These are phyloP conservation scores for Anguilla japonica DNA, from an alignment of 2,113 vertebrate genomes.

Conservation along the genomic window DNA sequence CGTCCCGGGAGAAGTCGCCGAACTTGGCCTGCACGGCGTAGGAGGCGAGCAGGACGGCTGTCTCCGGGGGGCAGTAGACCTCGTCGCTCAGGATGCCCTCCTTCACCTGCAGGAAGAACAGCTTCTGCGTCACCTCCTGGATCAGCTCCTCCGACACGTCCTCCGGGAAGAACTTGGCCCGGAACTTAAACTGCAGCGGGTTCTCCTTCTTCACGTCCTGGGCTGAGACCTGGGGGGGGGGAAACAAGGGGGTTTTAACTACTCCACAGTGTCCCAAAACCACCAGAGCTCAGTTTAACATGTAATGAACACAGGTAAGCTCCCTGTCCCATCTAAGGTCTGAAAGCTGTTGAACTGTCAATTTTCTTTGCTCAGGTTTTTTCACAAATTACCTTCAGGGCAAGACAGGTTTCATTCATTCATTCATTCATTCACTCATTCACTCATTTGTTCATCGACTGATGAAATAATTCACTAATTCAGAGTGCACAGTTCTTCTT, in stretches of 20 bases:
- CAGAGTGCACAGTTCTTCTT: no score
- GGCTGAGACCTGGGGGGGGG: constrained; percentile 76
- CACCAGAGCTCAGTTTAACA: background rate
- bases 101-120: constrained; percentile 96
- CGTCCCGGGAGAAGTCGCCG: constrained; percentile 85
- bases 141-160: constrained; percentile 92
- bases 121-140: constrained; percentile 94
- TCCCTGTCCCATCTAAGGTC: no score
- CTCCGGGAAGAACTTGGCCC: constrained; percentile 92
- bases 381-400: no score
- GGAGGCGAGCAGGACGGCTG: constrained; percentile 90
- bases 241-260: background rate
- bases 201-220: constrained; percentile 92
- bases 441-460: no score
- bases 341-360: no score
- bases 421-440: no score
- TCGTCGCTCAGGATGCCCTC: constrained; percentile 88
- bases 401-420: no score
- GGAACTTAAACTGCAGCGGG: constrained; percentile 91
- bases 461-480: no score
- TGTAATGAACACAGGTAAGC: no score
- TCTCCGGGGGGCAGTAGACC: constrained; percentile 94
- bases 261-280: background rate
- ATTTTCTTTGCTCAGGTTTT: no score
- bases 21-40: constrained; percentile 96